Evolutionary conservation across 2,888 invertebrate species (phyloP).

Genomic region (Nomada fabriciana): DNA sequence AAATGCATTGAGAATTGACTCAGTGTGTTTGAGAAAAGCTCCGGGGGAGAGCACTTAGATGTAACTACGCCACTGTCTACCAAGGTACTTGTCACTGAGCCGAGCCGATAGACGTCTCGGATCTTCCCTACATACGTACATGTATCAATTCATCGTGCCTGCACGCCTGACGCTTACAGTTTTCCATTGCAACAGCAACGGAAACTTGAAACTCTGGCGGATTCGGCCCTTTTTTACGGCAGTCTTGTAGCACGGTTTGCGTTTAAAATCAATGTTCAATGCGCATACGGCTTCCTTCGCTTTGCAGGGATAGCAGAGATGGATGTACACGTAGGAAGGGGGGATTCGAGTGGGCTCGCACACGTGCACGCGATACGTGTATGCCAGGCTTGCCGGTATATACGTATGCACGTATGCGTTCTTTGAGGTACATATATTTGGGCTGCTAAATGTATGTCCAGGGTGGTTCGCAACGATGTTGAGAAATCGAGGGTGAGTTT

Average conservation of each 20-base stretch:
- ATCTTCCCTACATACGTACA: constrained; percentile 33
- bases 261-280: constrained; percentile 81
- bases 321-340: constrained; percentile 53
- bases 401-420: constrained; percentile 10
- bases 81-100: constrained; percentile 55
- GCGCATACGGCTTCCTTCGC: constrained; percentile 78
- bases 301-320: constrained; percentile 59
- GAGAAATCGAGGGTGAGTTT: constrained; percentile 53
- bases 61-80: constrained; percentile 62
- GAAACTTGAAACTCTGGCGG: constrained; percentile 52
- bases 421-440: constrained; percentile 60
- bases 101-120: constrained; percentile 60
- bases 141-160: constrained; percentile 52
- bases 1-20: constrained; percentile 9
- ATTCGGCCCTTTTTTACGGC: constrained; percentile 45
- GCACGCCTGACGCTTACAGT: constrained; percentile 37
- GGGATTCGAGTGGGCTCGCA: constrained; percentile 30
- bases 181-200: constrained; percentile 58
- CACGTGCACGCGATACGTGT: background rate
- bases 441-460: constrained; percentile 36
- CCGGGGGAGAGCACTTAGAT: constrained; percentile 3
- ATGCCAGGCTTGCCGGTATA: constrained; percentile 8
- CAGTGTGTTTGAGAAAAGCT: constrained; percentile 4
- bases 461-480: constrained; percentile 55
- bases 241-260: constrained; percentile 60